phyloP scores from a whole-genome alignment of 2,113 vertebrate species.

The Otus sunia region DNA sequence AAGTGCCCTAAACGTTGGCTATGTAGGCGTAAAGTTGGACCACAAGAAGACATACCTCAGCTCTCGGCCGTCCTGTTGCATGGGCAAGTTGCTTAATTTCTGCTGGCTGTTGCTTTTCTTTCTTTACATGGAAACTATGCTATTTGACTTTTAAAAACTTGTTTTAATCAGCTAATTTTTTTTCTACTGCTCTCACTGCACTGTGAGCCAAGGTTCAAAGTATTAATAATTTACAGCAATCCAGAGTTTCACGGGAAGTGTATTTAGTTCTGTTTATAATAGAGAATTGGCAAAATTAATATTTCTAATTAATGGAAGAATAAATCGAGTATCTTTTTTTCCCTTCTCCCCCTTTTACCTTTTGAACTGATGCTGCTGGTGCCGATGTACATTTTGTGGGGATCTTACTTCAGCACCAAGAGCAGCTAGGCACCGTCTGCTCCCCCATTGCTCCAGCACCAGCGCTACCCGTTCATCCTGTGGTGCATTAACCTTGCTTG shows the following conservation, averaged over 20 bases:
- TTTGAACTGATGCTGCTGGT: background rate
- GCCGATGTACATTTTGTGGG: no score
- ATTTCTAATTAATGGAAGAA: background rate
- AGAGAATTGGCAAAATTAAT: background rate
- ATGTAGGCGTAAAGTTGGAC: background rate
- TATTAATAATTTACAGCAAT: background rate
- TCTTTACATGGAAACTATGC: background rate
- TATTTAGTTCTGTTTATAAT: background rate
- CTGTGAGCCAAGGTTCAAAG: background rate
- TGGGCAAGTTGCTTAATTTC: background rate
- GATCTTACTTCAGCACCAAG: background rate
- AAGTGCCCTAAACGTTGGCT: background rate
- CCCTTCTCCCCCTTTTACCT: rapidly evolving
- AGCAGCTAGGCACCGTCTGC: rapidly evolving
- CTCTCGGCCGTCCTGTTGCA: background rate
- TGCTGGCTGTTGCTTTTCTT: background rate
- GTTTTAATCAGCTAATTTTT: background rate
- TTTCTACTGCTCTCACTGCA: background rate
- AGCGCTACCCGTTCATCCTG: rapidly evolving
- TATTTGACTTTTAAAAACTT: background rate
- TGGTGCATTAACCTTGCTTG: rapidly evolving
- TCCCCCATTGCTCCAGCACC: no score
- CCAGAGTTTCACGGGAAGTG: background rate
- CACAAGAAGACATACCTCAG: background rate
- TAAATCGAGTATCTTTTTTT: background rate